Conservation (phyloP, 1,140 invertebrate genomes). For the Lasioglossum baleicum region DNA sequence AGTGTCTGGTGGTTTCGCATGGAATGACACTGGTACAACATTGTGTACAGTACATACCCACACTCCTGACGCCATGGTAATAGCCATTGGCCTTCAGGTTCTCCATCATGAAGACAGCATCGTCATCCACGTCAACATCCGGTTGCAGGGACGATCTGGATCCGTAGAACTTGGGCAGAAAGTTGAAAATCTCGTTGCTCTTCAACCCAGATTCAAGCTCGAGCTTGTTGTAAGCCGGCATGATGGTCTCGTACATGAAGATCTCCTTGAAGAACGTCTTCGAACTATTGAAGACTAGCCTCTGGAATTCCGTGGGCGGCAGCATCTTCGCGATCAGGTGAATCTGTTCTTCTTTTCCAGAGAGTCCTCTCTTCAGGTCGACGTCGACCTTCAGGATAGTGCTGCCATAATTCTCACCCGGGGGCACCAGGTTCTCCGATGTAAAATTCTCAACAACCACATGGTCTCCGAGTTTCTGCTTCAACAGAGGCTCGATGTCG, state of each 20-base stretch:
- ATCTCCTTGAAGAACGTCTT: slow-evolving; percentile 76
- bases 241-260: slow-evolving; percentile 69
- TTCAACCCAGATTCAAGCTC: slow-evolving; percentile 73
- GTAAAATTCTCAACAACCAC: slow-evolving; percentile 59
- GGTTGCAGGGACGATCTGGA: slow-evolving; percentile 77
- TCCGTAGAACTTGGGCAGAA: slow-evolving; percentile 80
- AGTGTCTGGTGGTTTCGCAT: too few relatives aligned
- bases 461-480: slow-evolving; percentile 51
- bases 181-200: slow-evolving; percentile 74
- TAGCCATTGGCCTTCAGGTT: slow-evolving; percentile 80
- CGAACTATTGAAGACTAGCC: slow-evolving; percentile 71
- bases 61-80: slow-evolving; percentile 76
- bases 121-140: slow-evolving; percentile 77
- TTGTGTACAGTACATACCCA: slow-evolving; percentile 46
- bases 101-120: slow-evolving; percentile 82
- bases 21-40: not conserved
- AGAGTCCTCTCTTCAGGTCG: slow-evolving; percentile 48
- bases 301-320: slow-evolving; percentile 71
- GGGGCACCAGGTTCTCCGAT: slow-evolving; percentile 65
- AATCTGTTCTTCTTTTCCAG: slow-evolving; percentile 59
- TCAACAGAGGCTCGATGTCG: slow-evolving; percentile 69
- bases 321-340: slow-evolving; percentile 77
- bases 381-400: slow-evolving; percentile 78
- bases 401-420: slow-evolving; percentile 84
- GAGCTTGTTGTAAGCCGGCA: slow-evolving; percentile 68